These are phyloP conservation scores for Artemia sinica DNA, from an alignment of 2,888 invertebrate species.

Conservation along the genomic window DNA sequence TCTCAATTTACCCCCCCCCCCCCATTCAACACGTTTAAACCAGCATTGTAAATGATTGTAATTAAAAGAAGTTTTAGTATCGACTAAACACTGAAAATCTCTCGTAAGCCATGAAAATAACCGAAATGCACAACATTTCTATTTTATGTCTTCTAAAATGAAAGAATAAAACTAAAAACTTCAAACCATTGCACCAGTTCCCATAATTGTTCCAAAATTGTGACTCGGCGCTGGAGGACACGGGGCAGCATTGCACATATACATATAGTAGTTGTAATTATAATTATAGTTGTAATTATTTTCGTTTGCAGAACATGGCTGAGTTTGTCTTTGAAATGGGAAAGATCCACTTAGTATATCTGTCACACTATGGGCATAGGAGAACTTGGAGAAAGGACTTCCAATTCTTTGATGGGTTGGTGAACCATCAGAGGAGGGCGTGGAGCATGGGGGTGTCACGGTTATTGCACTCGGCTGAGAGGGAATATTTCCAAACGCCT, in stretches of 20 bases:
- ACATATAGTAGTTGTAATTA: conserved; percentile 47
- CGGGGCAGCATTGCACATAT: conserved; percentile 31
- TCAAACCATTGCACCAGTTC: neutral
- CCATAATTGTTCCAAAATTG: neutral
- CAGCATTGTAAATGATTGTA: no score
- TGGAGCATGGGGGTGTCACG: conserved; percentile 10
- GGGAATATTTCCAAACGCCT: conserved; percentile 1
- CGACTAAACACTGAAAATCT: no score
- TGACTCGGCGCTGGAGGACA: neutral
- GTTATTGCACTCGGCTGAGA: neutral
- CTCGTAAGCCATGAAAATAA: no score
- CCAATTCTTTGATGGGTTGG: neutral
- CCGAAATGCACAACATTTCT: no score
- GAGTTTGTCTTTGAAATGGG: neutral
- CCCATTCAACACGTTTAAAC: no score
- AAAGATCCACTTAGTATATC: conserved; percentile 1
- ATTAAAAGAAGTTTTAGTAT: no score
- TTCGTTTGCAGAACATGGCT: neutral
- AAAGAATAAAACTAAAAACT: neutral
- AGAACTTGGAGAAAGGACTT: neutral
- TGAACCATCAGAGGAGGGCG: neutral
- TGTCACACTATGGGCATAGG: conserved; percentile 4
- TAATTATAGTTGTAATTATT: conserved; percentile 23
- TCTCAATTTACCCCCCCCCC: no score
- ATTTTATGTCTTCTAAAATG: no score